Conservation (phyloP, 2,113 vertebrate species). For the Pandion haliaetus region DNA sequence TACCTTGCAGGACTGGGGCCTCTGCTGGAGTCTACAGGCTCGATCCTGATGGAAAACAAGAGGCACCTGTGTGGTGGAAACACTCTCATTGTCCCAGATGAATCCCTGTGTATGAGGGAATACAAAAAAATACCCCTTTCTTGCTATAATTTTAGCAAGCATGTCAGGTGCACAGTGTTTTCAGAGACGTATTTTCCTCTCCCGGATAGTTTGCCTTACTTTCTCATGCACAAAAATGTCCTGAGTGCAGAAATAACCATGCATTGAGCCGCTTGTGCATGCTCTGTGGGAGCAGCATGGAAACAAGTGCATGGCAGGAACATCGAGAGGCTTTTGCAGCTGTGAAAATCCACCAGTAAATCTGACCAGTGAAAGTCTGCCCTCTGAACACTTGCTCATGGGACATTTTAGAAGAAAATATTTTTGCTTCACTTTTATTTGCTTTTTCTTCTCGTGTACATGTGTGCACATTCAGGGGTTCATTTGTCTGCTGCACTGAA, state of each 20-base stretch:
- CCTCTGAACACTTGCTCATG: background rate
- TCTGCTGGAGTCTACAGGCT: background rate
- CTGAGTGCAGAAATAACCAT: background rate
- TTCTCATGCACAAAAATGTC: background rate
- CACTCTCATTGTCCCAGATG: background rate
- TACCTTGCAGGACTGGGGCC: background rate
- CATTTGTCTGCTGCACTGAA: background rate
- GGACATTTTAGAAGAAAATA: background rate
- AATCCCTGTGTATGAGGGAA: background rate
- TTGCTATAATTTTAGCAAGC: background rate
- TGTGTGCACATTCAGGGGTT: background rate
- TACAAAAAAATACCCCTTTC: background rate
- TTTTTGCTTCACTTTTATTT: background rate
- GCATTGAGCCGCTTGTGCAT: fast-evolving
- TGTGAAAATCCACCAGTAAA: background rate
- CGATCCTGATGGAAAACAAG: background rate
- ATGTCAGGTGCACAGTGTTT: fast-evolving
- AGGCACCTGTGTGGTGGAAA: background rate
- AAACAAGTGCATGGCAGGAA: background rate
- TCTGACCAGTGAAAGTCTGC: background rate
- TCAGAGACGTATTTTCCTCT: background rate
- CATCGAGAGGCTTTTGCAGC: background rate
- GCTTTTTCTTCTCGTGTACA: background rate
- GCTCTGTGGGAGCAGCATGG: background rate
- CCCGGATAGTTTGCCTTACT: background rate